Base-by-base conservation (phyloP, 2,113 vertebrate species). In the Callocephalon fimbriatum region DNA sequence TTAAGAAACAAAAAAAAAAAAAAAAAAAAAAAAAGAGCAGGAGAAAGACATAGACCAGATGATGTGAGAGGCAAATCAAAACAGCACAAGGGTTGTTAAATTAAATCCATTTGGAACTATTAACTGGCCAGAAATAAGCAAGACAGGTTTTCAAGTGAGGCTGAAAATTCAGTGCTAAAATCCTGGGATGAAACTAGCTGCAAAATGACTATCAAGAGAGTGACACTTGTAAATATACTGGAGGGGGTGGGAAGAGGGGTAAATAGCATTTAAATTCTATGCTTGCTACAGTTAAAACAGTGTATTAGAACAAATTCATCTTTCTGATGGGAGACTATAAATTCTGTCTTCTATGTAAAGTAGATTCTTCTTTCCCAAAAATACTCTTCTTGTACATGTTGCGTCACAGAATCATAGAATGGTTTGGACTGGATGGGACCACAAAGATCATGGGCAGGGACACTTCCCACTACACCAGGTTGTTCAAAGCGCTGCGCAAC, bases 31-130 rank as follows among this genome's bases (percentile, higher is more conserved):
- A 82, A 76, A 84, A 75, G 8, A 73, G 27, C 40, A 76, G 37
- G 12, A 71, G 61, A 62, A 67, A 88, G 59, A 92, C 23, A 15
- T 9, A 96, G 47, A 90, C 74, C 96, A 96, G 84, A 95, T 95
- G 80, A 56, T 68, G 37, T 72, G 44, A 63, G 71, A 93, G 25
- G 70, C n/a, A 89, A 97, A 96, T 61, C 53, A 73, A 96, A 97
- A 93, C 62, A 92, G 78, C 50, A 21, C 61, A 90, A 90, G 37
- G 66, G 72, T 95, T 94, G 97, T 93, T 95, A 94, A 91, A 97
- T 63, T 96, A 91, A 84, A 95, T 96, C 86, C 72, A 84, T 75
- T 95, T 90, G 87, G 70, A 96, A 77, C 70, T 58, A 75, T 85
- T 89, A 85, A 84, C 50, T 74, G 66, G 32, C 71, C 18, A 51